phyloP scores from a whole-genome alignment of 2,888 invertebrate genomes.

The Blera fallax region DNA sequence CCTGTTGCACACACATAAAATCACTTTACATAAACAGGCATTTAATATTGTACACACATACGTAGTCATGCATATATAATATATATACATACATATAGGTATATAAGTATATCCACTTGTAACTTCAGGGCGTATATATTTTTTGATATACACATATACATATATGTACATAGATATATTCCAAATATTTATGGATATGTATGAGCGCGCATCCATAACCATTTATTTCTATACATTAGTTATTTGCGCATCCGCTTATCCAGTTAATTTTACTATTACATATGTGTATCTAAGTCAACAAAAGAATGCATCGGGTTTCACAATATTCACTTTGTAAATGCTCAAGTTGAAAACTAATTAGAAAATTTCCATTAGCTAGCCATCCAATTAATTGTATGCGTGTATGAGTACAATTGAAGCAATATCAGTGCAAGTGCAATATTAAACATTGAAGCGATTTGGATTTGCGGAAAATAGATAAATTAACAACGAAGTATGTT shows the following conservation, averaged over 20 bases:
- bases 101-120: background rate
- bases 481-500: background rate
- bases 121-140: constrained; percentile 24
- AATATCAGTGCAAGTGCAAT: constrained; percentile 50
- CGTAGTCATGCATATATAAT: constrained; percentile 21
- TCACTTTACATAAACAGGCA: constrained; percentile 50
- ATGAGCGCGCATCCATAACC: background rate
- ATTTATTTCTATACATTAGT: constrained; percentile 13
- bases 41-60: constrained; percentile 28
- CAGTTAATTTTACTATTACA: constrained; percentile 43
- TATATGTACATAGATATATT: background rate
- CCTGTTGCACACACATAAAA: constrained; percentile 66
- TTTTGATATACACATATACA: background rate
- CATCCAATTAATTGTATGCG: constrained; percentile 38
- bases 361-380: constrained; percentile 48
- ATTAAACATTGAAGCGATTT: background rate
- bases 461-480: background rate
- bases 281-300: constrained; percentile 20
- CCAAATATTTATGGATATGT: constrained; percentile 13
- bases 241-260: constrained; percentile 63
- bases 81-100: constrained; percentile 7
- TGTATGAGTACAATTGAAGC: constrained; percentile 35
- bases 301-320: constrained; percentile 54
- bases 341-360: constrained; percentile 39
- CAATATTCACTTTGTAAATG: constrained; percentile 48